Base-by-base conservation (phyloP, 2,113 vertebrate species). In the Gorsachius goisagi region DNA sequence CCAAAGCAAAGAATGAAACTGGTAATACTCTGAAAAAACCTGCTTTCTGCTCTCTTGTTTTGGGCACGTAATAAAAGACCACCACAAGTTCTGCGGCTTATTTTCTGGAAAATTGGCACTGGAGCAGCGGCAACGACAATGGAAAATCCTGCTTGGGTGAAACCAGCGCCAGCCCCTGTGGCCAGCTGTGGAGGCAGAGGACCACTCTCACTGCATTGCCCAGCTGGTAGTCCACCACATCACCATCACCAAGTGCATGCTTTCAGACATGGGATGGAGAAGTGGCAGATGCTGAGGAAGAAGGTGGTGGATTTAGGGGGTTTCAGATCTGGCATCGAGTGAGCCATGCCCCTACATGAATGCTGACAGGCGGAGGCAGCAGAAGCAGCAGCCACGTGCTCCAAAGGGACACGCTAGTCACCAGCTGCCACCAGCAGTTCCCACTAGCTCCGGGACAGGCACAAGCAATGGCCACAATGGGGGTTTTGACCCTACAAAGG, bases 241-340 rank as follows among this genome's bases (percentile, higher is more conserved):
- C 19, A 27, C 17, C 63, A 37, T 10, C 49, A 6, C 27, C 17
- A 32, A 76, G 6, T 0, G 0, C 0, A 1, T 1, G 2, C 35
- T 63, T 44, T 56, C 30, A 35, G 60, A 18, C 30, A 35, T 15
- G n/a, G 60, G 11, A 9, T 14, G 52, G 60, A 53, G 27, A 27
- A n/a, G 49, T 1, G 13, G 33, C 60, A 75, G 62, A 5, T 18
- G 16, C 26, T 5, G 9, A 81, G 66, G 64, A 53, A 66, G 69
- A 37, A 66, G 47, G 8, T 21, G 27, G 41, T 32, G 49, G n/a
- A 8, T 87, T 56, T 47, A 77, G 59, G 15, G 41, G 9, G 21
- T 18, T 32, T 33, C 47, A 32, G 64, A 35, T 22, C 33, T 62
- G 39, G 23, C 45, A 47, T 17, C 2, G 7, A 62, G 14, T 12